Base-by-base conservation (phyloP, 2,797 vertebrate species). In the Rhabdophis nuchalis region DNA sequence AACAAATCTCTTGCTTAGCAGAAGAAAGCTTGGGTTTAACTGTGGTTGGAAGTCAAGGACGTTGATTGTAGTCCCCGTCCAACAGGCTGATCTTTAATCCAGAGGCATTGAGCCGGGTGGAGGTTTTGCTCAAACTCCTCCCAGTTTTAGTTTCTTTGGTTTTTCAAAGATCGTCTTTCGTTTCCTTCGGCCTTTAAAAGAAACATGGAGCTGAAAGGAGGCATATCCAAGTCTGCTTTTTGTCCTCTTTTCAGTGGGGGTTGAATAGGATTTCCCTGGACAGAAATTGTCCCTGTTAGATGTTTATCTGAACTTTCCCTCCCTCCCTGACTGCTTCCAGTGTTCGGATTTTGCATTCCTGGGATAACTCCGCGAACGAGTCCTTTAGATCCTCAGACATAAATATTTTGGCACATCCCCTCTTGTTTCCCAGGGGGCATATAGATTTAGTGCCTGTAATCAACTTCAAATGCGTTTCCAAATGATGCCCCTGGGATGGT, bases 261-360 rank as follows among this genome's bases (percentile, higher is more conserved):
- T 36, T 92, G 52, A 64, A 56, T n/a, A 58, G 32, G 68, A 53
- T 89, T 57, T 57, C 72, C 91, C 72, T 52, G 52, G 89, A 60
- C n/a, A 87, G 85, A 92, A 87, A 87, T 90, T 90, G 85, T 90
- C 46, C 89, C 85, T 57, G 85, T 18, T 50, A 92, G 85, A 90
- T 90, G 92, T 77, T 77, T 77, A 50, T 90, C 56, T 92, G 89
- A 92, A 87, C 85, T 87, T 92, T 92, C 82, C 85, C 54, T 92
- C 82, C 85, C 54, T 90, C 89, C 36, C 92, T 16, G 27, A 53
- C 54, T 32, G 54, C 90, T 88, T 90, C 85, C 64, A 82, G 68
- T 8, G 46, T 61, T 77, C 32, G 27, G 92, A 36, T 32, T 52
- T 53, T 86, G 27, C 85, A 88, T 88, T 90, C 68, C 27, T 85